These are phyloP conservation scores for Remorina albescens DNA, from an alignment of 2,797 vertebrate genomes.

Conservation along the genomic window DNA sequence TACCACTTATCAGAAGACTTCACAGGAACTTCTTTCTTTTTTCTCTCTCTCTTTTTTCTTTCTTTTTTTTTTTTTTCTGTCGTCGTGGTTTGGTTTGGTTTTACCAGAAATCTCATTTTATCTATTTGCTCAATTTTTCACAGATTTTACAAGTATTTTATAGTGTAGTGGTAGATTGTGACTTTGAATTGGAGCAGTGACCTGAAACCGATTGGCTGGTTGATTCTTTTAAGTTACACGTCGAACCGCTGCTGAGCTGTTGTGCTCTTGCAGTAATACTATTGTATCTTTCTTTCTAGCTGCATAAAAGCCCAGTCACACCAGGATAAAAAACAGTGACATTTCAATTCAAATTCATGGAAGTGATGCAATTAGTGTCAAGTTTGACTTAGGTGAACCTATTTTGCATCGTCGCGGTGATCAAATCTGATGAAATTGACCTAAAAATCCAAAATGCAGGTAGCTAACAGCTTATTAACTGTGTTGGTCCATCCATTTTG, in stretches of 20 bases:
- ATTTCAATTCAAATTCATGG: not conserved
- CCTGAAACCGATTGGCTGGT: slow-evolving; percentile 50
- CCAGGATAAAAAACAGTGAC: slow-evolving; percentile 36
- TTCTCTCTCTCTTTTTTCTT: too few relatives aligned
- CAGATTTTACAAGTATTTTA: slow-evolving; percentile 47
- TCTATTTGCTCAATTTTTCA: slow-evolving; percentile 39
- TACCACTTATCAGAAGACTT: slow-evolving; percentile 31
- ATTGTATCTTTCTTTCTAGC: slow-evolving; percentile 33
- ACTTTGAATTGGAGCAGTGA: slow-evolving; percentile 55
- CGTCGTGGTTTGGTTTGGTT: slow-evolving; percentile 44
- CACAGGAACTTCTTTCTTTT: slow-evolving; percentile 26
- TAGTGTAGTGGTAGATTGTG: slow-evolving; percentile 55
- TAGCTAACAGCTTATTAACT: not conserved
- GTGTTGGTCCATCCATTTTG: not conserved
- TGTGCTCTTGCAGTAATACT: slow-evolving; percentile 3
- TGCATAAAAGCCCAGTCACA: slow-evolving; percentile 57
- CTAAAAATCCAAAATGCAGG: not conserved
- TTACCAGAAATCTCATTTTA: slow-evolving; percentile 20
- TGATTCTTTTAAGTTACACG: slow-evolving; percentile 49
- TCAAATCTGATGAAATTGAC: not conserved
- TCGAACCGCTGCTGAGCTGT: slow-evolving; percentile 20
- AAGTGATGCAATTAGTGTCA: not conserved
- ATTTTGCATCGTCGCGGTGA: not conserved
- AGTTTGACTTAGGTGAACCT: not conserved
- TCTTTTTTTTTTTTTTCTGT: slow-evolving; percentile 33